These are phyloP conservation scores for Chunga burmeisteri DNA, from an alignment of 2,113 vertebrate species.

Conservation along the genomic window DNA sequence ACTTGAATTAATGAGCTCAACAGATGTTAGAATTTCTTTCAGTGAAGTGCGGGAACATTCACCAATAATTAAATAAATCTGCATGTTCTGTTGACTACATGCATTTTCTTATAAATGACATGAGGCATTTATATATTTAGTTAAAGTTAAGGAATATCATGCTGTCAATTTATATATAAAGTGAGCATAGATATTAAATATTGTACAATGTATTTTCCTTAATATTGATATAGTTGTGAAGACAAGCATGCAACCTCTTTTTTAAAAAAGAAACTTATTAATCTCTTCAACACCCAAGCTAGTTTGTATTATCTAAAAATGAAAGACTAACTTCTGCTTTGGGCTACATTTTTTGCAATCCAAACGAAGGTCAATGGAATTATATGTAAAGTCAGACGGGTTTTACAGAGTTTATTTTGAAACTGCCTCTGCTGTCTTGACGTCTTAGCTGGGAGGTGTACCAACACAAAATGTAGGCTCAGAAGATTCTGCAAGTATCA, in stretches of 20 bases:
- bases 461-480: neutral
- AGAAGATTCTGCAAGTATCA: neutral
- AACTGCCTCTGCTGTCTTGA: neutral
- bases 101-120: neutral
- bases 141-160: neutral
- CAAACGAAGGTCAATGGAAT: neutral
- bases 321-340: neutral
- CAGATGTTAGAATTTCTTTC: neutral
- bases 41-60: neutral
- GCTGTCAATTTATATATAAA: neutral
- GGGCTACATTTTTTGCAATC: neutral
- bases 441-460: neutral
- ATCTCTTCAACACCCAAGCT: neutral
- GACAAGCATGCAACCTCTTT: neutral
- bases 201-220: neutral
- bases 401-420: neutral
- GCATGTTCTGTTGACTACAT: neutral
- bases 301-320: neutral
- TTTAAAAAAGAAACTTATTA: neutral
- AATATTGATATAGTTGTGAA: neutral
- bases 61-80: neutral
- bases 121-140: neutral
- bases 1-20: neutral
- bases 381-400: neutral
- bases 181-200: neutral